A percentile compares a stretch with the other conserved stretches of the same genome.
These are phyloP conservation scores for Crematogaster levior DNA, from an alignment of 2,888 invertebrate genomes.

Conservation along the genomic window DNA sequence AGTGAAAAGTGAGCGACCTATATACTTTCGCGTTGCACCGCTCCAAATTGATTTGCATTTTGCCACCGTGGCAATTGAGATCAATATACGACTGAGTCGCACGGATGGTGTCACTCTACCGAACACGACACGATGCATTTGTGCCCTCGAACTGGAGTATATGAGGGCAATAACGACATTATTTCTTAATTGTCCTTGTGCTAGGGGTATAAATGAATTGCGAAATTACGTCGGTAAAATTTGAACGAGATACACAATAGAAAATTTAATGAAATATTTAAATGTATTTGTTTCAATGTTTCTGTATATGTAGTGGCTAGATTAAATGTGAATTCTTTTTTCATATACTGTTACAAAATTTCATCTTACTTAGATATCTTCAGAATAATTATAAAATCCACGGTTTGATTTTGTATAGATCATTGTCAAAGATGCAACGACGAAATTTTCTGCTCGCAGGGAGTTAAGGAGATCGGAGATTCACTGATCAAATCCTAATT, in stretches of 20 bases:
- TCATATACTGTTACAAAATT: not conserved
- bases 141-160: conserved; percentile 16
- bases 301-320: not conserved
- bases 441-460: conserved; percentile 60
- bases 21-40: conserved; percentile 55
- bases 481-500: conserved; percentile 20
- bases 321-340: not conserved
- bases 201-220: not conserved
- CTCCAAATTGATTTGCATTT: conserved; percentile 61
- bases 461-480: conserved; percentile 14
- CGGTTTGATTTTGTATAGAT: not conserved
- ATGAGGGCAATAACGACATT: conserved; percentile 6
- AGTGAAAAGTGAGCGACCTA: conserved; percentile 56
- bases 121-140: conserved; percentile 39
- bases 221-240: not conserved
- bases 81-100: conserved; percentile 41
- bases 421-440: conserved; percentile 34
- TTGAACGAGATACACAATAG: not conserved
- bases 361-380: no score
- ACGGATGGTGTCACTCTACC: conserved; percentile 46
- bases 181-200: conserved; percentile 17
- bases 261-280: not conserved
- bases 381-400: not conserved
- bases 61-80: conserved; percentile 52
- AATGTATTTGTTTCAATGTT: not conserved